These are phyloP conservation scores for Polymixis lichenea DNA, from an alignment of 2,888 invertebrate genomes.

Conservation along the genomic window DNA sequence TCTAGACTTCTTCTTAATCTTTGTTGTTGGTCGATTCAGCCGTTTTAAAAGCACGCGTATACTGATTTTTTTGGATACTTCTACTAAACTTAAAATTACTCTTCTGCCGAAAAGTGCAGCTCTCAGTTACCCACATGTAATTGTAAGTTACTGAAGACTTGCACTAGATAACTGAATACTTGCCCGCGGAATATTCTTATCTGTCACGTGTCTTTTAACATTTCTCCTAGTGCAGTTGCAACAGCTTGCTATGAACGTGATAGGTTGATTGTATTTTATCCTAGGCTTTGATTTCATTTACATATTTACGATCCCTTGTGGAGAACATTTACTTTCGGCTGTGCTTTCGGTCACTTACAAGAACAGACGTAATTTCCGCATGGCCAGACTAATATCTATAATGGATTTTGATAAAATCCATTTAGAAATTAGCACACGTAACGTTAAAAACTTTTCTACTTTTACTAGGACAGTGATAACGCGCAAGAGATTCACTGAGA, in stretches of 20 bases:
- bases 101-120: neutral
- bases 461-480: conserved; percentile 54
- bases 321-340: neutral
- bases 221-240: neutral
- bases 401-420: conserved; percentile 40
- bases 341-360: neutral
- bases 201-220: neutral
- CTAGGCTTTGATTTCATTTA: neutral
- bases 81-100: neutral
- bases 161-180: neutral
- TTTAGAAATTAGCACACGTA: conserved; percentile 47
- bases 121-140: neutral
- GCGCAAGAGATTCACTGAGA: conserved; percentile 33
- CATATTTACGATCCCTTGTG: neutral
- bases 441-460: conserved; percentile 38
- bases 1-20: neutral
- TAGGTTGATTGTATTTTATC: neutral
- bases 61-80: neutral
- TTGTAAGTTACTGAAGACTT: neutral
- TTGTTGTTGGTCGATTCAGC: neutral
- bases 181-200: neutral
- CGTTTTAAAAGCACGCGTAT: neutral
- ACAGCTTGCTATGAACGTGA: conserved; percentile 5
- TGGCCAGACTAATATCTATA: conserved; percentile 12
- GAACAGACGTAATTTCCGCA: conserved; percentile 17